A percentile compares a stretch with the other conserved stretches of the same genome.
These are phyloP conservation scores for Acestrorhynchus altus DNA, from an alignment of 2,797 vertebrate species.

Conservation along the genomic window DNA sequence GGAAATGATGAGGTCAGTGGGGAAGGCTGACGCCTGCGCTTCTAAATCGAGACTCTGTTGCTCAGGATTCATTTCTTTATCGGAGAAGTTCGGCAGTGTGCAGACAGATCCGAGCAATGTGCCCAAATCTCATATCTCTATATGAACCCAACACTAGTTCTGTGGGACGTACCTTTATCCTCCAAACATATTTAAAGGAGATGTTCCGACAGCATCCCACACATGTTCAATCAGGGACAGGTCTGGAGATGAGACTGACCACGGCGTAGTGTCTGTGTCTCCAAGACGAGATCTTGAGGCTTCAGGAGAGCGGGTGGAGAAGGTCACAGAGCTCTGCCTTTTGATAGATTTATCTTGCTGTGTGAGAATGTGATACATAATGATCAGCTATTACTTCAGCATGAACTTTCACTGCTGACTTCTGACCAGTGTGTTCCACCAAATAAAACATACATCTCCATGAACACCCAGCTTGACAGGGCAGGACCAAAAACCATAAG, in stretches of 20 bases:
- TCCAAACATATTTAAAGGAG: too few relatives aligned
- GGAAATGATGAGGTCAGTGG: constrained; percentile 43
- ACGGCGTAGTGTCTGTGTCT: too few relatives aligned
- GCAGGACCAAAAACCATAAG: not conserved
- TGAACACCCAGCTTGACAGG: not conserved
- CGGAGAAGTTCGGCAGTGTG: not conserved
- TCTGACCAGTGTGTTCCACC: not conserved
- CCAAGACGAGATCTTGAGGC: too few relatives aligned
- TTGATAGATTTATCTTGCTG: not conserved
- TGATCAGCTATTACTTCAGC: not conserved
- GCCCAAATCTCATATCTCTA: too few relatives aligned
- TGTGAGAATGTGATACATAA: not conserved
- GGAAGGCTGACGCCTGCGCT: not conserved
- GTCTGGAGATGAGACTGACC: too few relatives aligned
- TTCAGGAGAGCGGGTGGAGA: too few relatives aligned
- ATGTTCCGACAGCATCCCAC: too few relatives aligned
- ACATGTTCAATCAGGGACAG: too few relatives aligned
- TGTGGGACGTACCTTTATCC: too few relatives aligned
- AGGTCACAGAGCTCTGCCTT: too few relatives aligned
- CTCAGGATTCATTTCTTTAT: not conserved
- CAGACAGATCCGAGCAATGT: too few relatives aligned
- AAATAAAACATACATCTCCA: not conserved
- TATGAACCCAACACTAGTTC: too few relatives aligned
- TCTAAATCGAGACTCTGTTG: not conserved
- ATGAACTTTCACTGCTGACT: not conserved